Evolutionary conservation across 2,113 vertebrate species (phyloP).

Genomic region (Seriola dumerili): DNA sequence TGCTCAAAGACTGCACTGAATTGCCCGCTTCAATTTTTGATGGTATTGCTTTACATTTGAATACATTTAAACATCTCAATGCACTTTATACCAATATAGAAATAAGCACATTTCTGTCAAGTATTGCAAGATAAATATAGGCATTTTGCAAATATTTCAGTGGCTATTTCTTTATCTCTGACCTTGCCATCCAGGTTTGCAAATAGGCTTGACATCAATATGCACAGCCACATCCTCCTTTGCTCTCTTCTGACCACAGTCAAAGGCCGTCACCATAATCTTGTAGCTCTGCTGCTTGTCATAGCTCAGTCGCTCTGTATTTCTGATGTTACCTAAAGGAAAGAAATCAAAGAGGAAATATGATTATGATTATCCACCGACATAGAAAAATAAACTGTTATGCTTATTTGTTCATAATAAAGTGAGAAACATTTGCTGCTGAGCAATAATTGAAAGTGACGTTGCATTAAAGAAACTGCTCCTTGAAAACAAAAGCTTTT

Average conservation of each 20-base stretch:
- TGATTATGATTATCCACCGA: conserved; percentile 17
- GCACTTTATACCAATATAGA: conserved; percentile 2
- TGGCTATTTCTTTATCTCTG: conserved; percentile 53
- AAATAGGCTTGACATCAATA: conserved; percentile 95
- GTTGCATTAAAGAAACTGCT: conserved; percentile 30
- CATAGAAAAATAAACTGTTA: conserved; percentile 25
- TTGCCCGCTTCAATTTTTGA: conserved; percentile 17
- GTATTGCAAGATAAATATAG: not conserved
- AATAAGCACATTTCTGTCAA: not conserved
- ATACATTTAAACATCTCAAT: conserved; percentile 3
- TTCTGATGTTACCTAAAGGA: conserved; percentile 93
- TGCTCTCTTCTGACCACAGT: conserved; percentile 95
- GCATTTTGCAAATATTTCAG: not conserved
- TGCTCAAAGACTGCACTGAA: conserved; percentile 15
- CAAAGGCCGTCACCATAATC: conserved; percentile 95
- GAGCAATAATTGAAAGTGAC: conserved; percentile 52
- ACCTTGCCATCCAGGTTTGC: conserved; percentile 99
- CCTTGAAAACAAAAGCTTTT: conserved; percentile 20
- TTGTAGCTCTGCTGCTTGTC: conserved; percentile 93
- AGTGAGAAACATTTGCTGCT: conserved; percentile 31
- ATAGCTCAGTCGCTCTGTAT: conserved; percentile 94
- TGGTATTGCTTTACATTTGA: conserved; percentile 1
- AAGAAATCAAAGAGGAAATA: conserved; percentile 17
- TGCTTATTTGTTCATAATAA: conserved; percentile 31
- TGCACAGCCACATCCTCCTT: conserved; percentile 90